Conservation (phyloP, 1,140 invertebrate genomes). For the Ooceraea biroi region DNA sequence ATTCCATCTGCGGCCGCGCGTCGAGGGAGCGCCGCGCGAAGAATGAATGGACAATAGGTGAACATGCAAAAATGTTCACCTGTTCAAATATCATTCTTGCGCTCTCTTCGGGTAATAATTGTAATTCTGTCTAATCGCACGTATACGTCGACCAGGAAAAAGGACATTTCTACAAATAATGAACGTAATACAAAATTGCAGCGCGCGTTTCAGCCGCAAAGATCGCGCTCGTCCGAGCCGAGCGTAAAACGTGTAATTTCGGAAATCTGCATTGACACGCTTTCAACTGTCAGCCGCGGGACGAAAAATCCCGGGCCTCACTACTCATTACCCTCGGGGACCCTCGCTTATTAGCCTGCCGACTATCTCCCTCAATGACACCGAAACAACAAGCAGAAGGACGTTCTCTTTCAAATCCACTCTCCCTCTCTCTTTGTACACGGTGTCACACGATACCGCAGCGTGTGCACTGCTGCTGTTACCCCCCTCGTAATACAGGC, state of each 20-base stretch:
- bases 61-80: background rate
- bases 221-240: no score
- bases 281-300: background rate
- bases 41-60: background rate
- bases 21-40: background rate
- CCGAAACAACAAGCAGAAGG: conserved; percentile 10
- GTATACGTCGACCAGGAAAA: no score
- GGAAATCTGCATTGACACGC: conserved; percentile 1
- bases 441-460: conserved; percentile 13
- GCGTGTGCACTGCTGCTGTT: conserved; percentile 21
- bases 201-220: no score
- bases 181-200: background rate
- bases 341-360: conserved; percentile 35
- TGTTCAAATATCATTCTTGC: background rate
- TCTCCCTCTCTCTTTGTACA: conserved; percentile 6
- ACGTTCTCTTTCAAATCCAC: conserved; percentile 22
- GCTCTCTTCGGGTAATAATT: background rate
- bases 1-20: background rate
- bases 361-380: conserved; percentile 33
- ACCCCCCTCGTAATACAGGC: conserved; percentile 14
- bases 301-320: background rate
- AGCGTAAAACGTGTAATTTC: background rate
- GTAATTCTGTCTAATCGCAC: background rate
- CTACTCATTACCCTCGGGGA: conserved; percentile 11
- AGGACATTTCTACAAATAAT: no score